Conservation (phyloP, 2,797 vertebrate species). For the Hippoglossus hippoglossus region DNA sequence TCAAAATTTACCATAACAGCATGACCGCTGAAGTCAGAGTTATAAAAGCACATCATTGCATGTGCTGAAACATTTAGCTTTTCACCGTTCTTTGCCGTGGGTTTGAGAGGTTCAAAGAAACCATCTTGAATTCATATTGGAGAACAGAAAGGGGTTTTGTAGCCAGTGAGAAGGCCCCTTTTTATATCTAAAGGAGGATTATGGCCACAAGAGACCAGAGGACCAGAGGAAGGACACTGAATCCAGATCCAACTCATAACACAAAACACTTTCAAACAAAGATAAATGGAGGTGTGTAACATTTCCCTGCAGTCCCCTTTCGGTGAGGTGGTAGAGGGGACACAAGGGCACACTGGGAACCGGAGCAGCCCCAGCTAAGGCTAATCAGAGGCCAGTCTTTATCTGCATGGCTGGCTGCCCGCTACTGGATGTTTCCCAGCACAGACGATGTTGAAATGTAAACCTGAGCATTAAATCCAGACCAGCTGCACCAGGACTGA, state of each 20-base stretch:
- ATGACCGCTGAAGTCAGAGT: constrained; percentile 35
- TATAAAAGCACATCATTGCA: constrained; percentile 40
- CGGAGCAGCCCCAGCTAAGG: constrained; percentile 51
- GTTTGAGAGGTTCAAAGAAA: constrained; percentile 55
- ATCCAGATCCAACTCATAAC: constrained; percentile 49
- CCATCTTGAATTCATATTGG: constrained; percentile 55
- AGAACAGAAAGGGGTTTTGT: constrained; percentile 49
- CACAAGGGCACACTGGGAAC: constrained; percentile 56
- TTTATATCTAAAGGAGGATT: constrained; percentile 43
- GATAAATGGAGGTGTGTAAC: constrained; percentile 54
- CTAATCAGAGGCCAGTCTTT: constrained; percentile 62
- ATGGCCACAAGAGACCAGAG: constrained; percentile 31
- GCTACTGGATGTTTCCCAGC: constrained; percentile 70
- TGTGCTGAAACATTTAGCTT: constrained; percentile 65
- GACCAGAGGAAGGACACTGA: constrained; percentile 42
- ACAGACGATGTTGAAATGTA: constrained; percentile 74
- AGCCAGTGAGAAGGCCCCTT: constrained; percentile 36
- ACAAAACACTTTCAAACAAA: constrained; percentile 63
- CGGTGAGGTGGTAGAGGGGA: constrained; percentile 43
- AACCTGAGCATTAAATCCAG: constrained; percentile 69
- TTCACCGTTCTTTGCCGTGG: constrained; percentile 34
- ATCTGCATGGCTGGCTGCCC: constrained; percentile 65
- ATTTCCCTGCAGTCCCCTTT: constrained; percentile 46
- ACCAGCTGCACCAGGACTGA: constrained; percentile 42
- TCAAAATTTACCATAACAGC: constrained; percentile 36